Conservation (phyloP, 2,888 invertebrate genomes). For the Philhelius pedissequus region DNA sequence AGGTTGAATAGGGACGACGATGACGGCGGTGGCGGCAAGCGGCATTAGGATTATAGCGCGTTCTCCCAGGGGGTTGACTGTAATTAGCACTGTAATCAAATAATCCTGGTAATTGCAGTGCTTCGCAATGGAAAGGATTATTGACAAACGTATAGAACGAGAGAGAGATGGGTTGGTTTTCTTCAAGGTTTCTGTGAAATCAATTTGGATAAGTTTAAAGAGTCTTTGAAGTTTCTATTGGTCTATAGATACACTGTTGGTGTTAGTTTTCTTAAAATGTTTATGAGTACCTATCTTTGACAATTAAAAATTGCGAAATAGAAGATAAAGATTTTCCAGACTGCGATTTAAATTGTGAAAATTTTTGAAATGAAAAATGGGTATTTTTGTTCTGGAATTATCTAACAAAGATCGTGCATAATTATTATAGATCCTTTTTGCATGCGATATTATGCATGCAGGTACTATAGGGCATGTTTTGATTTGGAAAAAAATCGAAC, state of each 20-base stretch:
- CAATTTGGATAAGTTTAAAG: conserved; percentile 28
- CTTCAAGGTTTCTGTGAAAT: conserved; percentile 27
- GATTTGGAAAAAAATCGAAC: no score
- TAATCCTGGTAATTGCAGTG: conserved; percentile 72
- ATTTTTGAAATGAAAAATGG: no score
- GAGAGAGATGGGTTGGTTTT: neutral
- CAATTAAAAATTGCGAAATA: no score
- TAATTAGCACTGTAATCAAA: conserved; percentile 71
- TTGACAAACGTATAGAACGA: conserved; percentile 41
- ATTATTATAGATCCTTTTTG: no score
- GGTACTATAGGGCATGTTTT: no score
- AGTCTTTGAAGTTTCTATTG: neutral
- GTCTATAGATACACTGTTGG: neutral
- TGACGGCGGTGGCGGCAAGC: neutral
- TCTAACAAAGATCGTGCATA: no score
- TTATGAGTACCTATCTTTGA: no score
- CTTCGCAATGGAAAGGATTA: conserved; percentile 70
- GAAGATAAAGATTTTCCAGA: no score
- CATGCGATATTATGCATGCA: no score
- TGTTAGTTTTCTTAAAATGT: no score
- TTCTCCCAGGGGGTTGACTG: neutral
- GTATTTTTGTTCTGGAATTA: no score
- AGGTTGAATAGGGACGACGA: neutral
- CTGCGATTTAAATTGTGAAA: no score
- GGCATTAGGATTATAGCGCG: conserved; percentile 38